Evolutionary conservation across 1,140 invertebrate genomes (phyloP), one percentile per base, ranked within the genome.

Genomic region (Colletes latitarsis): DNA sequence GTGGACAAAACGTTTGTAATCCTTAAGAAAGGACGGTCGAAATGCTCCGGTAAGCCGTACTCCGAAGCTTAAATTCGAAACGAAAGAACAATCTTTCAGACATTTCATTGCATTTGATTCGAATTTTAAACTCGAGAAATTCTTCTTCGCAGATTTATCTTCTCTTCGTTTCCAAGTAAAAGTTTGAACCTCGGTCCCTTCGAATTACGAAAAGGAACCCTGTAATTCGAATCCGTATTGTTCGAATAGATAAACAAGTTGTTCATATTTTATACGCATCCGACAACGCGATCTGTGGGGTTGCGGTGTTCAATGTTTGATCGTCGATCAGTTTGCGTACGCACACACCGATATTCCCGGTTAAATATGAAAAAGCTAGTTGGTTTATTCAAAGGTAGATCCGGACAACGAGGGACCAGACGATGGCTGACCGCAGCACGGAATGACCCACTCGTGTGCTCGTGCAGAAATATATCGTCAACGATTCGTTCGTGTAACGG

Each of bases 1-100:
- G 49, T 39, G 77, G 69, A 77, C 67, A 67, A 79, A 82, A 82
- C 81, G 70, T 82, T 88, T 85, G 87, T 84, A 85, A 88, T 88
- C 80, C 75, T 81, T 81, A 78, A 86, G 86, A 77, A 84, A 86
- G 67, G 67, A 53, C 46, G 43, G 52, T 52, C 49, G 21, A 39
- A 53, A 41, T 39, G 21, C 52, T 68, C 57, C 19, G 12, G 4
- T 39, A 58, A 67, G 19, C 55, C 55, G 49, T 64, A 49, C 12
- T 9, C 15, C 6, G 10, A 39, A 21, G 43, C 64, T 67, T 58
- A 58, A 15, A 49, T 64, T 12, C 39, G 60, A 19, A 19, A 43
- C 76, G 17, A 14, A 39, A 10, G 58, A 30, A 55, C 9, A 19
- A 30, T 12, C 8, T 15, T 41, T 43, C 30, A n/a, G 39, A 39